Conservation (phyloP, 2,888 invertebrate species). For the Tanaodytes sp. region DNA sequence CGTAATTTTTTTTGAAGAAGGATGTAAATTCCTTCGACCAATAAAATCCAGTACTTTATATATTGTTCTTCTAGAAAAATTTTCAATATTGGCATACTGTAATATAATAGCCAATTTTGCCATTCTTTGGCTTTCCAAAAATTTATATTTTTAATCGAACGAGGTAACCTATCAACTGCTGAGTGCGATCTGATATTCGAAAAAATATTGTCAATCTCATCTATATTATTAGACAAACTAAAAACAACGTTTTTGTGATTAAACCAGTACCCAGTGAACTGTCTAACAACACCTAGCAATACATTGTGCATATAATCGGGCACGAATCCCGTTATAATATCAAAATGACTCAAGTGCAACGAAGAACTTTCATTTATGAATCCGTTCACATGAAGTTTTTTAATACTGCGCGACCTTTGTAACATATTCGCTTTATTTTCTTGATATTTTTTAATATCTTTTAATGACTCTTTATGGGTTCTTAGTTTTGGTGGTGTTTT, state of each 20-base stretch:
- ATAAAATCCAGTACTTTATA: conserved; percentile 6
- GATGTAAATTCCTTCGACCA: conserved; percentile 2
- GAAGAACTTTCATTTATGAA: background rate
- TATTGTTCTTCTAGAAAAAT: conserved; percentile 6
- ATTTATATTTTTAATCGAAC: background rate
- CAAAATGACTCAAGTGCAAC: background rate
- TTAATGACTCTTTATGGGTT: too few species aligned
- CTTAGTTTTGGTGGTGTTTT: too few species aligned
- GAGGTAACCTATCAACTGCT: background rate
- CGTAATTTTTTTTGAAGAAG: background rate
- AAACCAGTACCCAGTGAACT: background rate
- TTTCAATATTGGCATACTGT: conserved; percentile 15
- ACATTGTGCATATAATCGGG: background rate
- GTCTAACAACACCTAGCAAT: background rate
- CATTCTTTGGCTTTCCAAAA: conserved; percentile 29
- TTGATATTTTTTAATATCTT: too few species aligned
- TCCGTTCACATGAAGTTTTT: background rate
- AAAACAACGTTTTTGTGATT: background rate
- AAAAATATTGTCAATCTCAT: background rate
- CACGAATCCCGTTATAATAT: background rate
- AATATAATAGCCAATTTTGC: conserved; percentile 26
- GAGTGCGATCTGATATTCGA: background rate
- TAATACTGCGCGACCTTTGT: background rate
- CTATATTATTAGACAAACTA: background rate
- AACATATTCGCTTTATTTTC: too few species aligned